A percentile compares a stretch with the other conserved stretches of the same genome.
Conservation (phyloP, 2,797 vertebrate species). For the Artibeus lituratus region DNA sequence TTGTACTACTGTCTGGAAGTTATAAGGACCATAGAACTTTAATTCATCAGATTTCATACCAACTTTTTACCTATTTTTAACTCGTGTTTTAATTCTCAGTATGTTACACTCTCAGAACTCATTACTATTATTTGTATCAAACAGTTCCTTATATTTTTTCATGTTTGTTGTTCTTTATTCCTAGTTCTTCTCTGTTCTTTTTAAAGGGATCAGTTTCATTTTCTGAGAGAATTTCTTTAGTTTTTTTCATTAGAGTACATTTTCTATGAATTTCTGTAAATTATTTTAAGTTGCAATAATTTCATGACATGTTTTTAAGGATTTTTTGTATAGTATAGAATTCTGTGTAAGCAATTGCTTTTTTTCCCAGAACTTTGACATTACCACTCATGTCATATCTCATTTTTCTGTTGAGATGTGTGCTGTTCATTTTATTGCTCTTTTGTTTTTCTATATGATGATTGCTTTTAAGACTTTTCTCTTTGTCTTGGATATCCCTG, state of each 20-base stretch:
- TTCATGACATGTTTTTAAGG: neutral
- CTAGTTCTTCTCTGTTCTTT: neutral
- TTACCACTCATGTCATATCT: neutral
- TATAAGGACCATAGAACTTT: neutral
- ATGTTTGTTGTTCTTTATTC: neutral
- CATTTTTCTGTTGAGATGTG: neutral
- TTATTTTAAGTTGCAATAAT: neutral
- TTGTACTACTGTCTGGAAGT: neutral
- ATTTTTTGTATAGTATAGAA: neutral
- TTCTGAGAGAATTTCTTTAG: neutral
- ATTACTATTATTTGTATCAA: neutral
- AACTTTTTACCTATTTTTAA: neutral
- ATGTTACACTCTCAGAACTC: neutral
- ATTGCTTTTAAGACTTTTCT: neutral
- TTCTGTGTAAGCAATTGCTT: neutral
- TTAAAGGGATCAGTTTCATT: neutral
- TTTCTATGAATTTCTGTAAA: neutral
- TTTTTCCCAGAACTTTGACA: neutral
- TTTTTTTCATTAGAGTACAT: neutral
- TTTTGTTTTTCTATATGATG: neutral
- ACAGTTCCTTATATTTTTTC: neutral
- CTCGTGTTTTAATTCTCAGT: neutral
- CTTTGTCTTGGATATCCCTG: neutral
- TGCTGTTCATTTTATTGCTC: neutral
- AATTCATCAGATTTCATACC: neutral